These are phyloP conservation scores for Odontophorus gujanensis DNA, from an alignment of 2,113 vertebrate species.

Conservation along the genomic window DNA sequence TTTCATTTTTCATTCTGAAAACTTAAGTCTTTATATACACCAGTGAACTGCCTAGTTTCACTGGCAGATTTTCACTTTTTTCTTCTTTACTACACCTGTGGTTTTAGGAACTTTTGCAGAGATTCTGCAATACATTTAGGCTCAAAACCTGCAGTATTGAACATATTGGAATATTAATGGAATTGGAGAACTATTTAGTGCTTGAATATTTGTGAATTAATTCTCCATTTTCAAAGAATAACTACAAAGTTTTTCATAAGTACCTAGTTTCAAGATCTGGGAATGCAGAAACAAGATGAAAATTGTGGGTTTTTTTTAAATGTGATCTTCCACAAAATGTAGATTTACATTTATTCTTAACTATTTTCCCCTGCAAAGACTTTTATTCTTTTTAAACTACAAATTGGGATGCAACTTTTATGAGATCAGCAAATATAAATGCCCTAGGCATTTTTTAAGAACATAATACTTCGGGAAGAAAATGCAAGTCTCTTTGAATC, in stretches of 20 bases:
- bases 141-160: neutral
- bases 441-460: neutral
- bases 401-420: neutral
- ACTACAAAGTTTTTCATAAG: neutral
- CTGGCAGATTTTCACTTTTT: neutral
- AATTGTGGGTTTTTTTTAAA: neutral
- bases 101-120: neutral
- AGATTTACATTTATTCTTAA: neutral
- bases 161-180: neutral
- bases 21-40: neutral
- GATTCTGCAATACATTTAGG: neutral
- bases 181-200: neutral
- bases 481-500: neutral
- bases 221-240: neutral
- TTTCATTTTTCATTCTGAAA: neutral
- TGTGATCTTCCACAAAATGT: neutral
- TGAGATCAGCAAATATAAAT: neutral
- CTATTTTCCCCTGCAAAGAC: neutral
- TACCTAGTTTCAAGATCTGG: neutral
- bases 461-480: neutral
- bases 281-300: neutral
- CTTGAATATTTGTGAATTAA: neutral
- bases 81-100: neutral
- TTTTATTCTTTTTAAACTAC: neutral
- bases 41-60: neutral